Percentiles rank a stretch among this genome's conserved stretches.
Conservation (phyloP, 1,140 invertebrate species). For the Conopomorpha cramerella region DNA sequence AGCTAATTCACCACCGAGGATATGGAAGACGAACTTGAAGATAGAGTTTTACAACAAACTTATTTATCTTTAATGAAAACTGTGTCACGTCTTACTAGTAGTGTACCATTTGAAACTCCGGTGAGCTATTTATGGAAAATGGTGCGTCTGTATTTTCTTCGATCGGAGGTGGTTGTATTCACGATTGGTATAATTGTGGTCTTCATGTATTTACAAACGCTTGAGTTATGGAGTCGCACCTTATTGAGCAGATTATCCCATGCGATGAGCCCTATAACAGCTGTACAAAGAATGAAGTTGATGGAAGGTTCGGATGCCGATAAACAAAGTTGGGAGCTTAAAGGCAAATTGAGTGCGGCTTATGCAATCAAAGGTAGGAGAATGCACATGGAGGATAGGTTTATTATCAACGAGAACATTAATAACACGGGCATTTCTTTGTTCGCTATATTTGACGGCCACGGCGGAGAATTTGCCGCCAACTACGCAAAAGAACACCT, state of each 20-base stretch:
- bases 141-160: constrained; percentile 73
- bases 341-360: constrained; percentile 74
- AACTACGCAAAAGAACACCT: constrained; percentile 86
- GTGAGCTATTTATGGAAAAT: constrained; percentile 74
- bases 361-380: constrained; percentile 89
- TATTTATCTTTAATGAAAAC: constrained; percentile 83
- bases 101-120: constrained; percentile 69
- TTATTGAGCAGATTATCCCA: constrained; percentile 74
- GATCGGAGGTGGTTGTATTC: constrained; percentile 75
- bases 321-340: constrained; percentile 78
- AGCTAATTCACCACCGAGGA: constrained; percentile 18
- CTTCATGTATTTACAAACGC: constrained; percentile 76
- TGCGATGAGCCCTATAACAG: constrained; percentile 65
- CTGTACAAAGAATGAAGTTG: constrained; percentile 57
- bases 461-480: constrained; percentile 93
- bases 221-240: constrained; percentile 77
- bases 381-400: constrained; percentile 91
- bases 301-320: constrained; percentile 60
- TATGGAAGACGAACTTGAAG: constrained; percentile 90
- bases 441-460: constrained; percentile 93
- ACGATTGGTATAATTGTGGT: constrained; percentile 70
- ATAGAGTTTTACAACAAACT: constrained; percentile 82
- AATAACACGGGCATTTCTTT: constrained; percentile 77
- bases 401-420: constrained; percentile 79
- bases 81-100: constrained; percentile 75